A percentile compares a stretch with the other conserved stretches of the same genome.
phyloP scores from a whole-genome alignment of 2,113 vertebrate genomes.

The Nycticryphes semicollaris region DNA sequence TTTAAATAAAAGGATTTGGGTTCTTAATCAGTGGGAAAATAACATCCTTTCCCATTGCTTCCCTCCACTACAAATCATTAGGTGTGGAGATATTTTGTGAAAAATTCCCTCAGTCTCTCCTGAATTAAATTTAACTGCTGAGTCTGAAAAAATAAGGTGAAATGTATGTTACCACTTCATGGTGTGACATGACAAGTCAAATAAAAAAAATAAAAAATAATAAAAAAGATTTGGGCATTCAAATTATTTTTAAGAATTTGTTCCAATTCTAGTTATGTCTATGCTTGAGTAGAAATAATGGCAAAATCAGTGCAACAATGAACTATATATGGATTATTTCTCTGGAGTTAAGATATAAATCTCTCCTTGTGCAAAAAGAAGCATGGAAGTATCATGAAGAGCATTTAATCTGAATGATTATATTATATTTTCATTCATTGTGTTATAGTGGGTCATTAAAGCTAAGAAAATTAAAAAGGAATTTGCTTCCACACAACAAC shows the following conservation, averaged over 20 bases:
- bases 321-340: neutral
- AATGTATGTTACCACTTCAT: neutral
- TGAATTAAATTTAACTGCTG: neutral
- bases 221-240: neutral
- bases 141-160: neutral
- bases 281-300: neutral
- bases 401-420: neutral
- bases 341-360: neutral
- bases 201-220: neutral
- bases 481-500: neutral
- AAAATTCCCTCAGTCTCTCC: neutral
- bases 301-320: neutral
- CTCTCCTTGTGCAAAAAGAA: neutral
- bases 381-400: neutral
- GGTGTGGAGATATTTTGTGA: neutral
- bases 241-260: slow-evolving; percentile 23
- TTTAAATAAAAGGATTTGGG: neutral
- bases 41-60: neutral
- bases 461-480: neutral
- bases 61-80: neutral
- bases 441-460: neutral
- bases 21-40: neutral
- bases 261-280: neutral
- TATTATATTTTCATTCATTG: neutral
- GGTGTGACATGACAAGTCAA: neutral